Evolutionary conservation across 2,888 invertebrate genomes (phyloP), one percentile per base, ranked within the genome.

Genomic region (Odontomyia ornata): DNA sequence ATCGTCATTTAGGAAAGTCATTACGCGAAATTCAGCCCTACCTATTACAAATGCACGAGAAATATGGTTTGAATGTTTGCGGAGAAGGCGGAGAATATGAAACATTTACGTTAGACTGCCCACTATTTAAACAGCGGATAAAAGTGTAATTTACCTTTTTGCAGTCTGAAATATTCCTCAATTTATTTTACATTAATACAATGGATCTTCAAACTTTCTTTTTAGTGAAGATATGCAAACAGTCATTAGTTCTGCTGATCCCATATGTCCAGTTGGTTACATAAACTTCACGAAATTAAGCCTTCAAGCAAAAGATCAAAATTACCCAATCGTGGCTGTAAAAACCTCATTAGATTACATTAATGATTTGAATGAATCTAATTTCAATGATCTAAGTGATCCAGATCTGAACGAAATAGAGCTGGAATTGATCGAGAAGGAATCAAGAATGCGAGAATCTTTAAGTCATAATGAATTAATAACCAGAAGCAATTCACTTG

Each of bases 61-160:
- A 97, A 87, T 99, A 95, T 87, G 97, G 97, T 75, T 89, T 97
- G 80, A 96, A 97, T 88, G 92, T 98, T 57, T 98, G 98, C 87
- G 99, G 99, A 23, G 99, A 99, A 88, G 99, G 99, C 65, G 99
- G 99, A 75, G 99, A 99, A 87, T 99, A 98, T 85, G 99, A 99
- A 88, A 97, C 98, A 36, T 95, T 99, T 85, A 98, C 98, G 7
- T 88, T 98, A 79, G 98, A 99, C 89, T 99, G 99, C 87, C 98
- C 99, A 5, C 89, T 99, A 79, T 99, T 98, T 88, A 93, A 91
- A 85, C 95, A 95, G 87, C 91, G 91, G 84, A 93, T 98, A 87
- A 91, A 94, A 81, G 91, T 98, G 96, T 97, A 89, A 93, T 95
- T 75, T 75, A n/a, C 1, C 76, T 77, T 71, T 56, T 15, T n/a